Percentiles rank a stretch among this genome's conserved stretches.
phyloP scores from a whole-genome alignment of 1,140 invertebrate species.

The Hycleus cichorii region DNA sequence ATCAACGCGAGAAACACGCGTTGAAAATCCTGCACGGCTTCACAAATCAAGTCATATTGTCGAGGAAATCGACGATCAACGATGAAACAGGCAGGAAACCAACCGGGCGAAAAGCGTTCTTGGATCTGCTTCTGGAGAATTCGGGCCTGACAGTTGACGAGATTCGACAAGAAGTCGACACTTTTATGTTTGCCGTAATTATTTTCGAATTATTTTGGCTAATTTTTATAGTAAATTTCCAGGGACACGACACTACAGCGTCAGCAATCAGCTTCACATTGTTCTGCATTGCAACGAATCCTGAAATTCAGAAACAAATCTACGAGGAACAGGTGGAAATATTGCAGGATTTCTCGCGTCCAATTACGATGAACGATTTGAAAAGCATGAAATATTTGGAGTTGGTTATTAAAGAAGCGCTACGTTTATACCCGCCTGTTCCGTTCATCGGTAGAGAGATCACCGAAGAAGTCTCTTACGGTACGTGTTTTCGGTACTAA shows the following conservation, averaged over 20 bases:
- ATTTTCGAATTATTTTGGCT: not conserved
- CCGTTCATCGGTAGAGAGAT: slow-evolving; percentile 50
- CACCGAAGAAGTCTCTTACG: slow-evolving; percentile 39
- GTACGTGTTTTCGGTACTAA: not conserved
- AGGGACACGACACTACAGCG: slow-evolving; percentile 43
- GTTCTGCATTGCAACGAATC: slow-evolving; percentile 49
- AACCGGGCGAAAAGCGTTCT: not conserved
- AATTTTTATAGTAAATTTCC: slow-evolving; percentile 3
- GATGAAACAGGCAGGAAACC: no score
- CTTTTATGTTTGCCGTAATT: slow-evolving; percentile 7
- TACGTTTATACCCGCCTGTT: slow-evolving; percentile 26
- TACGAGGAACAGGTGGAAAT: slow-evolving; percentile 51
- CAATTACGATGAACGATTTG: slow-evolving; percentile 49
- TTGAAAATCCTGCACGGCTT: slow-evolving; percentile 1
- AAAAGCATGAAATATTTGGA: slow-evolving; percentile 55
- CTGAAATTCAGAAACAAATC: slow-evolving; percentile 49
- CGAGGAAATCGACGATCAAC: no score
- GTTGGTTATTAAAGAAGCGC: slow-evolving; percentile 30
- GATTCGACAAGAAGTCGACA: slow-evolving; percentile 3
- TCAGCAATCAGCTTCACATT: slow-evolving; percentile 38
- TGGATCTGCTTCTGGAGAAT: not conserved
- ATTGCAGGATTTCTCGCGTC: slow-evolving; percentile 46
- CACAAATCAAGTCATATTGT: not conserved
- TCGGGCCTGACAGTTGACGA: slow-evolving; percentile 1
- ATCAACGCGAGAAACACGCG: not conserved